Conservation (phyloP, 2,888 invertebrate genomes). For the Seira musarum region DNA sequence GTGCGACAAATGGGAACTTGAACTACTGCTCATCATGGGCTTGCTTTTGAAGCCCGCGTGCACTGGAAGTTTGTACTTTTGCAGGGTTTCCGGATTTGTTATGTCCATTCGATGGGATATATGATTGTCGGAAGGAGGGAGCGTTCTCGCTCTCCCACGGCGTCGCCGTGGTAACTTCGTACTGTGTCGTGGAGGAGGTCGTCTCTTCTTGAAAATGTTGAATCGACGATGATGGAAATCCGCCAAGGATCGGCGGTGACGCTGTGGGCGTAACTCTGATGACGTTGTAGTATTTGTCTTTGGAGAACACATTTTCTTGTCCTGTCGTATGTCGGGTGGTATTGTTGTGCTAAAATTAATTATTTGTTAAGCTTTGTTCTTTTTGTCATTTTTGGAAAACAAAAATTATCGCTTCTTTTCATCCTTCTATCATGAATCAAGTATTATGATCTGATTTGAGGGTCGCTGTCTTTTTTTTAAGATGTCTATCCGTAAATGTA, state of each 20-base stretch:
- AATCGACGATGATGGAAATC: background rate
- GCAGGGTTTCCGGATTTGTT: background rate
- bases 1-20: constrained; percentile 10
- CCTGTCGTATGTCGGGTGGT: background rate
- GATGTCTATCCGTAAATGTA: background rate
- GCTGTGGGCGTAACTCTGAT: background rate
- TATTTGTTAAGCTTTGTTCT: background rate
- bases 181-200: background rate
- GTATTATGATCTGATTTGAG: background rate
- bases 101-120: constrained; percentile 11
- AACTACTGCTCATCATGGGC: background rate
- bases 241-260: background rate
- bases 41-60: constrained; percentile 27
- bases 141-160: constrained; percentile 1
- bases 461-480: background rate
- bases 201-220: constrained; percentile 6
- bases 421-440: background rate
- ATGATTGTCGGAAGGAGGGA: background rate
- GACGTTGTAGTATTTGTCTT: constrained; percentile 1
- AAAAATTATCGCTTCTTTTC: background rate
- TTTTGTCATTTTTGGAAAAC: background rate
- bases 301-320: background rate
- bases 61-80: constrained; percentile 33
- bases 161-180: constrained; percentile 6
- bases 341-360: constrained; percentile 6